Evolutionary conservation across 2,797 vertebrate species (phyloP), one percentile per base, ranked within the genome.

Genomic region (Ceyx erithaca): DNA sequence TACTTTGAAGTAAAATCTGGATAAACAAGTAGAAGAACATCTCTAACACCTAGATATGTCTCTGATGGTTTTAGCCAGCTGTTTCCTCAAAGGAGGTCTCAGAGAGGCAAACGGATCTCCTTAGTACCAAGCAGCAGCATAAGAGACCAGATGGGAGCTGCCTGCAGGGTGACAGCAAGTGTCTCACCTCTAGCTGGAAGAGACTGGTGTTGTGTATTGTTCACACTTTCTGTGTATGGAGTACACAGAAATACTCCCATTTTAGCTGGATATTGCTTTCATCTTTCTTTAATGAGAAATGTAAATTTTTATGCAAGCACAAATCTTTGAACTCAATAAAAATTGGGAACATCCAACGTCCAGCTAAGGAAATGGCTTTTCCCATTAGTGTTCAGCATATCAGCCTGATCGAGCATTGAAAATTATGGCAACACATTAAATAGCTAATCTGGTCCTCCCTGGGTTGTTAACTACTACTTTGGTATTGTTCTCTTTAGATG

Each of bases 401-500:
- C 46, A 64, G 25, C 68, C 67, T 85, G 85, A 84, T 3, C 6
- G 8, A 87, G 57, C 78, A 54, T 17, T 76, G 80, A 85, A 83
- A 95, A 78, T 2, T 0, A 37, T 82, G 48, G 45, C 68, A 71
- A 85, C 62, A 85, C 84, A 82, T 92, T 85, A 88, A 95, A 71
- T 68, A 85, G 80, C 88, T 96, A 87, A 92, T 82, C 66, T 92
- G 62, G 82, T 93, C 69, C 67, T 90, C 61, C 45, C 37, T 46
- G 49, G 43, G 21, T 79, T 94, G 67, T 88, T 93, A 93, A 78
- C 84, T 94, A 49, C 62, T 83, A 45, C 54, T 75, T 71, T 57
- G 33, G 28, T 87, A 62, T 89, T 89, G 51, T 87, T 92, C 33
- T 90, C 41, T 89, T 82, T 63, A 87, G 72, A 87, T 80, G 77